Evolutionary conservation across 2,888 invertebrate genomes (phyloP).

Genomic region (Dorcus parallelipipedus): DNA sequence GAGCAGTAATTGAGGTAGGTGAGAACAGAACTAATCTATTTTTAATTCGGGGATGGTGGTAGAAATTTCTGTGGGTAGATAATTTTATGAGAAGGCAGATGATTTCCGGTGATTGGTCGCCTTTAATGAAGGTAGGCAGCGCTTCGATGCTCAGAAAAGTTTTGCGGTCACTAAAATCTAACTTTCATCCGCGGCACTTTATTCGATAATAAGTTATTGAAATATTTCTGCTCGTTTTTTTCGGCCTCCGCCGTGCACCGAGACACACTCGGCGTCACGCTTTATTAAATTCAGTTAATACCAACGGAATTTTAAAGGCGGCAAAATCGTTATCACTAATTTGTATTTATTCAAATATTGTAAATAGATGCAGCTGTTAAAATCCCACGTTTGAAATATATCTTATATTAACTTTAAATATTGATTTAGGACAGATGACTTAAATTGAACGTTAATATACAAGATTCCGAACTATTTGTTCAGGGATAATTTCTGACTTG

Average conservation of each 20-base stretch:
- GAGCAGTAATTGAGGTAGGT: not conserved
- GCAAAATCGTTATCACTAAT: constrained; percentile 25
- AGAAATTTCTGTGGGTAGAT: constrained; percentile 8
- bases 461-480: constrained; percentile 11
- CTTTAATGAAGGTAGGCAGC: constrained; percentile 27
- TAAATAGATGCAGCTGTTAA: constrained; percentile 27
- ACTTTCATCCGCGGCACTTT: no score
- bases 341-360: constrained; percentile 25
- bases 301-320: not conserved
- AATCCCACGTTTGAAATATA: constrained; percentile 21
- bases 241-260: constrained; percentile 4
- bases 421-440: constrained; percentile 29
- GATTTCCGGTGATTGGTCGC: constrained; percentile 30
- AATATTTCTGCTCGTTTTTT: constrained; percentile 6
- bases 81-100: constrained; percentile 27
- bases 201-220: no score
- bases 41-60: constrained; percentile 9
- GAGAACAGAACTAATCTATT: constrained; percentile 14
- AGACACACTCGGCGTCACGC: not conserved
- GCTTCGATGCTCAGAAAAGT: constrained; percentile 23
- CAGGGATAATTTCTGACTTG: constrained; percentile 9
- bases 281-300: no score
- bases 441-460: constrained; percentile 20
- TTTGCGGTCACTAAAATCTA: constrained; percentile 19
- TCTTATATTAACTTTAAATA: constrained; percentile 23